Conservation (phyloP, 2,113 vertebrate genomes). For the Pituophis catenifer region DNA sequence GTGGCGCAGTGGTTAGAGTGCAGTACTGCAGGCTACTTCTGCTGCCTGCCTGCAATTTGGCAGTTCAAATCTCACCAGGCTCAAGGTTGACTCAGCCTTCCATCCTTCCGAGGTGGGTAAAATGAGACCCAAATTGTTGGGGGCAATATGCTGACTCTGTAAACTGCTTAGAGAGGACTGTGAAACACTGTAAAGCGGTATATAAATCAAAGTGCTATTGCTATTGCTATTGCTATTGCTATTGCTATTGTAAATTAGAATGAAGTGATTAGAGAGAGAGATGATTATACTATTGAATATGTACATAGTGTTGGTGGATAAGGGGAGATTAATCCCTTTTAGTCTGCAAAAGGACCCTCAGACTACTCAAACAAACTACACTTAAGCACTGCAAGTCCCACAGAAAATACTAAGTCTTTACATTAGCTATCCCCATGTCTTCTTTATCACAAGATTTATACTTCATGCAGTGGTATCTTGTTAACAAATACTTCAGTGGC, state of each 20-base stretch:
- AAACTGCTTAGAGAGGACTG: too few species aligned
- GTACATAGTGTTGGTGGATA: conserved; percentile 86
- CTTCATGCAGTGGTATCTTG: neutral
- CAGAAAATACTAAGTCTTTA: conserved; percentile 96
- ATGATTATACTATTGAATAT: conserved; percentile 73
- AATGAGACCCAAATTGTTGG: too few species aligned
- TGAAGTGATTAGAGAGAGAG: conserved; percentile 80
- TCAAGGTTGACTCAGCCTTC: too few species aligned
- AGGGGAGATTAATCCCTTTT: conserved; percentile 99
- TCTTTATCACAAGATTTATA: conserved; percentile 88
- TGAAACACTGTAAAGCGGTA: too few species aligned
- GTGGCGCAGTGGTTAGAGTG: too few species aligned
- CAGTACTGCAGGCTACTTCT: too few species aligned
- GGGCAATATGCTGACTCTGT: too few species aligned
- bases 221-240: too few species aligned
- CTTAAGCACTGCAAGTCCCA: conserved; percentile 89
- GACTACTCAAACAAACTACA: conserved; percentile 89
- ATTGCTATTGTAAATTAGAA: conserved; percentile 72
- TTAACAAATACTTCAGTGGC: neutral
- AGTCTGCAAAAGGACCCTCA: conserved; percentile 90
- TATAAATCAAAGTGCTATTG: too few species aligned
- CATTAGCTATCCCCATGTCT: conserved; percentile 92
- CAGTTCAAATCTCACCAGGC: too few species aligned
- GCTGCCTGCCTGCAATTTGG: too few species aligned
- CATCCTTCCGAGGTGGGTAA: too few species aligned